These are phyloP conservation scores for Proisotoma minuta DNA, from an alignment of 2,888 invertebrate species.

Conservation along the genomic window DNA sequence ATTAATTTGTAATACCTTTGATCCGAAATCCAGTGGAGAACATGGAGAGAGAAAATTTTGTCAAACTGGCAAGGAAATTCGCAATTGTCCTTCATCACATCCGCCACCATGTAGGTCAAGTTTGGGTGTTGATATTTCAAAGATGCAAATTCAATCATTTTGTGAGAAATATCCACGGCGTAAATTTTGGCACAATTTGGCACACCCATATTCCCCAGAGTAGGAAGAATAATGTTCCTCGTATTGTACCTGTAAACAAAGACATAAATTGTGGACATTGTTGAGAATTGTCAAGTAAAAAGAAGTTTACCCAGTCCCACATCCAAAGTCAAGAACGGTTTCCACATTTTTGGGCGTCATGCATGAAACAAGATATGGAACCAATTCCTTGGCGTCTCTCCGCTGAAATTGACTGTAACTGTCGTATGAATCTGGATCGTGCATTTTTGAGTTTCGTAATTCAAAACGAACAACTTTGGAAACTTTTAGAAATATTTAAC, in stretches of 20 bases:
- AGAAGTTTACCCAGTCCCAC: slow-evolving; percentile 43
- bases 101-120: slow-evolving; percentile 44
- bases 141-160: slow-evolving; percentile 47
- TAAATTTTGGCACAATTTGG: slow-evolving; percentile 21
- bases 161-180: slow-evolving; percentile 45
- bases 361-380: slow-evolving; percentile 41
- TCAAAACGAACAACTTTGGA: too few species aligned
- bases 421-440: slow-evolving; percentile 47
- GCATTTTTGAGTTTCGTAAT: slow-evolving; percentile 30
- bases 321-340: slow-evolving; percentile 45
- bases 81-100: slow-evolving; percentile 43
- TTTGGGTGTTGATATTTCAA: slow-evolving; percentile 40
- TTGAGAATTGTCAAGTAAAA: too few species aligned
- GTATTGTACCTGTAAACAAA: slow-evolving; percentile 30
- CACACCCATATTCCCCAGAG: slow-evolving; percentile 12
- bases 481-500: too few species aligned
- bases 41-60: slow-evolving; percentile 46
- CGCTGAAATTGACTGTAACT: slow-evolving; percentile 45
- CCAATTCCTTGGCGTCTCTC: slow-evolving; percentile 41
- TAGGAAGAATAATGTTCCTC: slow-evolving; percentile 38
- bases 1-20: slow-evolving; percentile 29
- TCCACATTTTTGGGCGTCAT: slow-evolving; percentile 37
- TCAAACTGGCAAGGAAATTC: slow-evolving; percentile 45
- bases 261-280: neutral
- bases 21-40: slow-evolving; percentile 47